These are phyloP conservation scores for Sprattus sprattus DNA, from an alignment of 2,113 vertebrate species.

Conservation along the genomic window DNA sequence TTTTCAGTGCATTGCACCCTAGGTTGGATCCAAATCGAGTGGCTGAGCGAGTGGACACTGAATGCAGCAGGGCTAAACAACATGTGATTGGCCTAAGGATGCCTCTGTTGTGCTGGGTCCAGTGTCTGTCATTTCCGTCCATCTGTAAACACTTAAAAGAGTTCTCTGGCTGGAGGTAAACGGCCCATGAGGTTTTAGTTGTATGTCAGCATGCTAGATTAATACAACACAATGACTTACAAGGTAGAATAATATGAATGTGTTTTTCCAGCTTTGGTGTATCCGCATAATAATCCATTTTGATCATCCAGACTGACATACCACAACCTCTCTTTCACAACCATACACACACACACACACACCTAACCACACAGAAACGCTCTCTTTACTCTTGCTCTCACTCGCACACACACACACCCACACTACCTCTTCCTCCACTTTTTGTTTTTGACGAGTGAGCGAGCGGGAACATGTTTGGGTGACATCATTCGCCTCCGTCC, in stretches of 20 bases:
- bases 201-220: not conserved
- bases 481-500: conserved; percentile 69
- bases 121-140: not conserved
- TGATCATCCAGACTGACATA: not conserved
- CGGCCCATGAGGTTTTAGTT: not conserved
- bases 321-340: too few species aligned
- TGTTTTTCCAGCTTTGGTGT: not conserved
- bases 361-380: not conserved
- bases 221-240: not conserved
- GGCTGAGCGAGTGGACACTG: not conserved
- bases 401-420: not conserved
- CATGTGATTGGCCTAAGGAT: conserved; percentile 14
- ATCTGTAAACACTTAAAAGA: not conserved
- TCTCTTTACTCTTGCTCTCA: too few species aligned
- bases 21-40: not conserved
- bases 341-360: not conserved
- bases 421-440: not conserved
- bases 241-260: not conserved
- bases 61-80: not conserved
- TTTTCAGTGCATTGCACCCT: not conserved
- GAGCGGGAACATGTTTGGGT: conserved; percentile 48
- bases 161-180: not conserved
- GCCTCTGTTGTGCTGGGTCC: not conserved
- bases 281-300: not conserved
- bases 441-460: not conserved